Base-by-base conservation (phyloP, 2,797 vertebrate genomes). In the Scyliorhinus canicula region DNA sequence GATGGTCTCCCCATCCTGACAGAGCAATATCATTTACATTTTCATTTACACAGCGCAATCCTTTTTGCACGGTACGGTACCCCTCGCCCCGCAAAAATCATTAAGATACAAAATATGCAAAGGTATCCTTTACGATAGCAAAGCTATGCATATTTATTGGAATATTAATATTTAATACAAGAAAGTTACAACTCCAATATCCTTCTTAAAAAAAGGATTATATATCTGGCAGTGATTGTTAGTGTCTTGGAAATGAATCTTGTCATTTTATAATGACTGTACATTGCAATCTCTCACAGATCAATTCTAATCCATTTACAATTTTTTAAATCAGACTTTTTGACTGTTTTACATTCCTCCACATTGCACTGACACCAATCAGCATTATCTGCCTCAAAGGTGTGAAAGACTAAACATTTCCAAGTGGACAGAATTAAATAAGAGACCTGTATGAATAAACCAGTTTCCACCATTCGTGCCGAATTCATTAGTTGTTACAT, bases 1-100 rank as follows among this genome's bases (percentile, higher is more conserved):
- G 95, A 95, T 96, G 95, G 95, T 96, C 95, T 96, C 79, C 96
- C 95, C 95, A 95, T 95, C 96, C 11, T n/a, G 31, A 35, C 31
- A n/a, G 28, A 52, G 35, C 0, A 31, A 28, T 52, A 44, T 26
- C 47, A 26, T 52, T 85, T 50, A 14, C 6, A 84, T 55, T 40
- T 86, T 55, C 26, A 86, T 52, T 52, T 21, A 60, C 52, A 16
- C 52, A 60, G 12, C 86, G n/a, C 86, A 52, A 52, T 85, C 21
- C 50, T 11, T 24, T 24, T 50, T 52, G 21, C 47, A 50, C 79
- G 26, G n/a, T 19, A 82, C 0, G 12, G 16, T 8, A 35, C 77
- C 6, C 63, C 31, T 8, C 7, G 14, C 50, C 85, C 21, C 40
- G 8, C 7, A 82, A 47, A n/a, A 7, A 85, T 60, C 31, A 90